Evolutionary conservation across 2,797 vertebrate genomes (phyloP).

Genomic region (Gallinago stenura): DNA sequence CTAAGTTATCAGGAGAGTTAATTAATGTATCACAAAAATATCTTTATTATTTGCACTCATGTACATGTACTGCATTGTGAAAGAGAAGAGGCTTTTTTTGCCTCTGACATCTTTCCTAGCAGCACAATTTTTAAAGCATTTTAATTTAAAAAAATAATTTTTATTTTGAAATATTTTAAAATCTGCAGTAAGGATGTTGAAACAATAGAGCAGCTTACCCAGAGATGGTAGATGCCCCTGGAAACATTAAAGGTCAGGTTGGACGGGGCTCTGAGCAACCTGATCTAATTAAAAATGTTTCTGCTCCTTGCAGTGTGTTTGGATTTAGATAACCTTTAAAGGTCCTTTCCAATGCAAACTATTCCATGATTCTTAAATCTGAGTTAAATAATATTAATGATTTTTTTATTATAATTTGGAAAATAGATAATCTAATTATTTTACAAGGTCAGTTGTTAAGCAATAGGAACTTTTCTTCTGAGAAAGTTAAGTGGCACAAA

Average conservation of each 20-base stretch:
- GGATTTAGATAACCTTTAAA: background rate
- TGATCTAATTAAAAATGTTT: background rate
- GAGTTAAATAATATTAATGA: background rate
- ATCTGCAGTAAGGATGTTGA: background rate
- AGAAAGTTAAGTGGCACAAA: background rate
- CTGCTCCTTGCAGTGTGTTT: background rate
- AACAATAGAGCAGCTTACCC: background rate
- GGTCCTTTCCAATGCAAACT: background rate
- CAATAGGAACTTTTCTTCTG: background rate
- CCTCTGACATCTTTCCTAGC: background rate
- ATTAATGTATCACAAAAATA: background rate
- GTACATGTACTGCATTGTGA: background rate
- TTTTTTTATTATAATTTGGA: background rate
- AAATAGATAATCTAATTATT: background rate
- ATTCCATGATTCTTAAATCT: background rate
- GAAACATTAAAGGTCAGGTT: background rate
- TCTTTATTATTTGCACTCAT: background rate
- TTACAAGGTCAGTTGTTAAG: background rate
- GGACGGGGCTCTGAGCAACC: background rate
- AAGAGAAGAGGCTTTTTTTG: background rate
- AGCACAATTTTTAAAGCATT: background rate
- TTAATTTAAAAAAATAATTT: no score
- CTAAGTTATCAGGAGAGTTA: slow-evolving; percentile 25
- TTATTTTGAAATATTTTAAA: background rate
- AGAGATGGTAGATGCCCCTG: background rate